Conservation (phyloP, 2,888 invertebrate species). For the Dryomyza anilis region DNA sequence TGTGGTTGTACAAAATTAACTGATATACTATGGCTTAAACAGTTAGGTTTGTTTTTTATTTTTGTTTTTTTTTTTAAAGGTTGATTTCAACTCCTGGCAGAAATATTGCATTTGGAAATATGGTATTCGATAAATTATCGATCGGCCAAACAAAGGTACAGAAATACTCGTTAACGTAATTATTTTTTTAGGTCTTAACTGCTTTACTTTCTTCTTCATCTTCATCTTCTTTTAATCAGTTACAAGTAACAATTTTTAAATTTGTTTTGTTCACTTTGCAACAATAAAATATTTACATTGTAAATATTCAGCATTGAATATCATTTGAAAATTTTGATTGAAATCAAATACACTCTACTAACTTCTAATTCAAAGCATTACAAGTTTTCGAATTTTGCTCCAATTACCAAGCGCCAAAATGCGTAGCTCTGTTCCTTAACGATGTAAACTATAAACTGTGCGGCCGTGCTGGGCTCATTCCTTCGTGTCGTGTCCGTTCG, state of each 20-base stretch:
- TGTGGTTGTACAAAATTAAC: background rate
- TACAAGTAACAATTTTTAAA: too few relatives aligned
- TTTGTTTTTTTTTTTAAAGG: background rate
- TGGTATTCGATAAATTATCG: background rate
- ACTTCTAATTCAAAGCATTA: constrained; percentile 10
- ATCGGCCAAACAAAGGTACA: background rate
- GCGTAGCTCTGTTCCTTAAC: constrained; percentile 41
- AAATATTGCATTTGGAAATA: background rate
- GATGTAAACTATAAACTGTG: constrained; percentile 44
- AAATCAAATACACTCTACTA: constrained; percentile 9
- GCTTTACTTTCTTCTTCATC: too few relatives aligned
- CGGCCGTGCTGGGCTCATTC: constrained; percentile 52
- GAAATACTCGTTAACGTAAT: background rate
- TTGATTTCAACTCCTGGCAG: background rate
- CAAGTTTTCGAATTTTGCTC: constrained; percentile 26
- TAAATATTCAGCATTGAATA: constrained; percentile 33
- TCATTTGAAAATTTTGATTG: constrained; percentile 16
- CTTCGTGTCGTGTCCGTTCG: constrained; percentile 59
- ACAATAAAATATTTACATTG: constrained; percentile 37
- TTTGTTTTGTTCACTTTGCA: constrained; percentile 8
- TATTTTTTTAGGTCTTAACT: background rate
- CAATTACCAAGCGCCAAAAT: constrained; percentile 7
- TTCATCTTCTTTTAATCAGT: too few relatives aligned
- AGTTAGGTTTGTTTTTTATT: background rate
- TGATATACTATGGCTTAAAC: too few relatives aligned